Evolutionary conservation across 2,797 vertebrate species (phyloP).

Genomic region (Myotis vivesi): DNA sequence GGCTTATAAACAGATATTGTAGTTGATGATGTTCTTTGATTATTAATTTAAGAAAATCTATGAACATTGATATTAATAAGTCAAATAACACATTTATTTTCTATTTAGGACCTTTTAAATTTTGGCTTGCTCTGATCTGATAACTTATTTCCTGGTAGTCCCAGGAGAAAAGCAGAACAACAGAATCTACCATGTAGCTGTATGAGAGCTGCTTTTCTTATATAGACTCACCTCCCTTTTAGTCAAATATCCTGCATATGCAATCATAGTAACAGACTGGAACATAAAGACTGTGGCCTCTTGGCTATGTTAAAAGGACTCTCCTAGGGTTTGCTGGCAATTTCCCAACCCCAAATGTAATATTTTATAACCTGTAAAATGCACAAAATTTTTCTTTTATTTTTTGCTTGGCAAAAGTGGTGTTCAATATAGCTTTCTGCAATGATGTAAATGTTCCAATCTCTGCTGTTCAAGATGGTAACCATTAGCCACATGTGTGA

Average conservation of each 20-base stretch:
- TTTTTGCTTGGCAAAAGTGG: slow-evolving; percentile 24
- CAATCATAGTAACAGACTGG: neutral
- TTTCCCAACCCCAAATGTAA: neutral
- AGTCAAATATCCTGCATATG: neutral
- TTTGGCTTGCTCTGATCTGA: neutral
- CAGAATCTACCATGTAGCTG: neutral
- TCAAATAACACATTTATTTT: slow-evolving; percentile 7
- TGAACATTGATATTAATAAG: neutral
- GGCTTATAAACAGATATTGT: slow-evolving; percentile 40
- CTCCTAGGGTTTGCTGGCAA: neutral
- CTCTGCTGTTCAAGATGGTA: neutral
- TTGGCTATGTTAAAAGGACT: neutral
- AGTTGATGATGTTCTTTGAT: neutral
- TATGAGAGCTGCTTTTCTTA: neutral
- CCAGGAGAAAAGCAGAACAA: slow-evolving; percentile 4
- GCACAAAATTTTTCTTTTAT: neutral
- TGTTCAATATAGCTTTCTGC: neutral
- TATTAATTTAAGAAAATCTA: slow-evolving; percentile 40
- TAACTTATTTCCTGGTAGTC: neutral
- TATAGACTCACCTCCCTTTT: neutral
- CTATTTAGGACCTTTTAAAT: slow-evolving; percentile 22
- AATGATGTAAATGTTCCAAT: neutral
- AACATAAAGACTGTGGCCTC: neutral
- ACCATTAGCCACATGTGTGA: neutral
- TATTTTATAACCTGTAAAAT: neutral